Conservation (phyloP, 1,140 invertebrate species). For the Lucilia cuprina region DNA sequence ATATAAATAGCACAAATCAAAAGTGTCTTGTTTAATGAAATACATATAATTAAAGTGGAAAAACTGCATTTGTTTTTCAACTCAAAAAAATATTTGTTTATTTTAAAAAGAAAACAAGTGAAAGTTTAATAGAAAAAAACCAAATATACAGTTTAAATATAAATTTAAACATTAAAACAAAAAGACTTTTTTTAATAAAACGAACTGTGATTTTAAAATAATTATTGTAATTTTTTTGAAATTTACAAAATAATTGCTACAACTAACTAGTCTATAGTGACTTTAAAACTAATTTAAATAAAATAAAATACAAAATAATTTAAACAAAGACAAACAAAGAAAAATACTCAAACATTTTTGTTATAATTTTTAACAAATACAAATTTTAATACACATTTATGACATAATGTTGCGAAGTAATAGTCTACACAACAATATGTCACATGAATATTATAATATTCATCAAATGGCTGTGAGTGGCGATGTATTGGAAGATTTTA, state of each 20-base stretch:
- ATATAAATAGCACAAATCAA: not conserved
- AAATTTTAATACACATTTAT: constrained; percentile 18
- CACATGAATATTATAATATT: constrained; percentile 58
- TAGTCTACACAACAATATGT: constrained; percentile 52
- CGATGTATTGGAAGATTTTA: constrained; percentile 71
- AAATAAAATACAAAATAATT: not conserved
- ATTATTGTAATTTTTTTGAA: constrained; percentile 24
- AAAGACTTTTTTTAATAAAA: constrained; percentile 12
- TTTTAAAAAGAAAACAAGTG: not conserved
- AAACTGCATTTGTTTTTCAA: not conserved
- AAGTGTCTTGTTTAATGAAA: not conserved
- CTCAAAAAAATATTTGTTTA: not conserved
- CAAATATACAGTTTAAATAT: not conserved
- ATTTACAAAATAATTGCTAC: not conserved
- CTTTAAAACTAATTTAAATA: not conserved
- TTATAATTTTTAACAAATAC: not conserved
- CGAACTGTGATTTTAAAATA: constrained; percentile 34
- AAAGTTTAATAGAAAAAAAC: not conserved
- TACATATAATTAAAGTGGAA: not conserved
- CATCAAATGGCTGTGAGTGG: constrained; percentile 63
- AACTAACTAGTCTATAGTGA: not conserved
- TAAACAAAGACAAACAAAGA: not conserved
- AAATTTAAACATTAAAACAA: constrained; percentile 6
- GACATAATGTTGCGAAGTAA: constrained; percentile 53
- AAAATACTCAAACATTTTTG: not conserved